These are phyloP conservation scores for Argya squamiceps DNA, from an alignment of 2,797 vertebrate genomes.

Conservation along the genomic window DNA sequence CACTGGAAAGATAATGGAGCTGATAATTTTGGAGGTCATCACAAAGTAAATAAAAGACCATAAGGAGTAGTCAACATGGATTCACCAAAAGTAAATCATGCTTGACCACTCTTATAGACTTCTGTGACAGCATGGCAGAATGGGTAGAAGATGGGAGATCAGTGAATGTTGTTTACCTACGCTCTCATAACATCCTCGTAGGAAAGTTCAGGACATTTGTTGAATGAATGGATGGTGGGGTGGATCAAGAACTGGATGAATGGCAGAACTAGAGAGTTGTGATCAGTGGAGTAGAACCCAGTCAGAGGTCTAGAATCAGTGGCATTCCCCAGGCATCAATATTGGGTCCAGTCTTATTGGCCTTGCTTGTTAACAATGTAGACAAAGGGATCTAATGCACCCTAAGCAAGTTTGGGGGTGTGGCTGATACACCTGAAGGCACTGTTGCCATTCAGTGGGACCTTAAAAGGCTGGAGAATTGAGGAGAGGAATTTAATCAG, in stretches of 20 bases:
- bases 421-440: not conserved
- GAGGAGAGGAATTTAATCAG: not conserved
- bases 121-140: not conserved
- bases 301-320: not conserved
- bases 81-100: not conserved
- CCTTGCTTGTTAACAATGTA: accelerated
- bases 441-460: not conserved
- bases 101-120: not conserved
- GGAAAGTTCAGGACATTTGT: not conserved
- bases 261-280: not conserved
- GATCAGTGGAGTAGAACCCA: not conserved
- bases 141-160: accelerated
- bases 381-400: not conserved
- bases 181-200: not conserved
- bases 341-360: not conserved
- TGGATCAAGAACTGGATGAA: not conserved
- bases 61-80: not conserved
- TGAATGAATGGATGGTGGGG: not conserved
- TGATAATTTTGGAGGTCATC: not conserved
- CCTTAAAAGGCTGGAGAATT: not conserved
- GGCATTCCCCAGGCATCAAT: not conserved
- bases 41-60: not conserved
- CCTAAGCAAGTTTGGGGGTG: not conserved
- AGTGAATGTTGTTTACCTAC: not conserved
- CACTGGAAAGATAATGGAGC: not conserved